Percentiles rank a stretch among this genome's conserved stretches.
phyloP scores from a whole-genome alignment of 2,888 invertebrate species.

The Stegana nigrithorax region DNA sequence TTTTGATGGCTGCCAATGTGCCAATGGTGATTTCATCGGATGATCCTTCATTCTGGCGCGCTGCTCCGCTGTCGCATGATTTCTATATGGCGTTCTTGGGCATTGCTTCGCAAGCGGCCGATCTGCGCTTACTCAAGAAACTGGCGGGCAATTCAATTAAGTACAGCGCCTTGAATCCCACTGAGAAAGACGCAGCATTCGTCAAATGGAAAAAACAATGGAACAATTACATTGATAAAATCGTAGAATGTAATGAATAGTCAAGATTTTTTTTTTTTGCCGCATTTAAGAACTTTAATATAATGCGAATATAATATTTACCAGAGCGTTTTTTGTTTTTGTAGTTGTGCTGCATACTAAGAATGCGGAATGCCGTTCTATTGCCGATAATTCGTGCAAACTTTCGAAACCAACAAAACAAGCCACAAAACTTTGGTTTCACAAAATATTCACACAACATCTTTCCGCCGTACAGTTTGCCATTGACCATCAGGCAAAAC shows the following conservation, averaged over 20 bases:
- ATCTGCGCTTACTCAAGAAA: slow-evolving; percentile 78
- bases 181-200: slow-evolving; percentile 70
- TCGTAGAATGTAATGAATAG: slow-evolving; percentile 21
- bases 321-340: no score
- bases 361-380: no score
- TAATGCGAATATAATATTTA: no score
- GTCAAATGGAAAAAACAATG: slow-evolving; percentile 72
- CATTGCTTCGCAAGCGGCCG: slow-evolving; percentile 76
- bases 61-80: slow-evolving; percentile 79
- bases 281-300: no score
- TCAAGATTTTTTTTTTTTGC: slow-evolving; percentile 5
- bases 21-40: slow-evolving; percentile 84
- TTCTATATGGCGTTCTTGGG: slow-evolving; percentile 84
- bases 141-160: slow-evolving; percentile 79
- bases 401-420: no score
- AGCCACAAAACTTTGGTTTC: no score
- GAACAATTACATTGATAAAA: slow-evolving; percentile 70
- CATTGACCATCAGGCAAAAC: no score
- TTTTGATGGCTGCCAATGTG: slow-evolving; percentile 74
- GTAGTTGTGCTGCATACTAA: no score
- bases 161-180: slow-evolving; percentile 73
- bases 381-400: no score
- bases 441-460: no score
- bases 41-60: slow-evolving; percentile 83
- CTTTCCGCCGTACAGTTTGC: no score